These are phyloP conservation scores for Cryptus armator DNA, from an alignment of 2,888 invertebrate species.

Conservation along the genomic window DNA sequence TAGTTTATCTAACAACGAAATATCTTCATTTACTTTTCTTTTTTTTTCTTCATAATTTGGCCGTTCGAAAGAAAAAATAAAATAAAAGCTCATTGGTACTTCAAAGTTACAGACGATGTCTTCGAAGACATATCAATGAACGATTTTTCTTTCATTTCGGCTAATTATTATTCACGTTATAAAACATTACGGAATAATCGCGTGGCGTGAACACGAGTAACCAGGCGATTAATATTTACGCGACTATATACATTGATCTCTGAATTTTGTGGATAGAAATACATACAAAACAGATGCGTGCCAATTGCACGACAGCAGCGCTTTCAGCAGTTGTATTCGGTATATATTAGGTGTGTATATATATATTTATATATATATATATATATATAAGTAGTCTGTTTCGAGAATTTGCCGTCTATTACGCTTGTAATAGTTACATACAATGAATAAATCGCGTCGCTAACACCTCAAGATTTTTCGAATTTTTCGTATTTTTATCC, in stretches of 20 bases:
- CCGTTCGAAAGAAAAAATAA: not conserved
- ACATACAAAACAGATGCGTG: conserved; percentile 54
- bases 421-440: conserved; percentile 46
- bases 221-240: conserved; percentile 55
- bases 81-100: not conserved
- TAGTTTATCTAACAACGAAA: conserved; percentile 74
- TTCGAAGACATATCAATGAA: not conserved
- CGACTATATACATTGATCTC: conserved; percentile 64
- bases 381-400: conserved; percentile 29
- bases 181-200: conserved; percentile 56
- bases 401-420: conserved; percentile 42
- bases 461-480: conserved; percentile 10
- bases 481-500: conserved; percentile 21
- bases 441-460: conserved; percentile 35
- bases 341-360: conserved; percentile 29
- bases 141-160: conserved; percentile 1
- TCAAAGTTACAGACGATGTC: not conserved
- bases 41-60: not conserved
- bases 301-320: conserved; percentile 21
- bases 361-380: not conserved
- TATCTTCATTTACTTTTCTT: conserved; percentile 23
- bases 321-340: conserved; percentile 30
- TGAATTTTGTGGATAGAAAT: conserved; percentile 45
- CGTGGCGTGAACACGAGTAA: conserved; percentile 49
- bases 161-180: conserved; percentile 46